Evolutionary conservation across 2,113 vertebrate genomes (phyloP).

Genomic region (Muntiacus reevesi): DNA sequence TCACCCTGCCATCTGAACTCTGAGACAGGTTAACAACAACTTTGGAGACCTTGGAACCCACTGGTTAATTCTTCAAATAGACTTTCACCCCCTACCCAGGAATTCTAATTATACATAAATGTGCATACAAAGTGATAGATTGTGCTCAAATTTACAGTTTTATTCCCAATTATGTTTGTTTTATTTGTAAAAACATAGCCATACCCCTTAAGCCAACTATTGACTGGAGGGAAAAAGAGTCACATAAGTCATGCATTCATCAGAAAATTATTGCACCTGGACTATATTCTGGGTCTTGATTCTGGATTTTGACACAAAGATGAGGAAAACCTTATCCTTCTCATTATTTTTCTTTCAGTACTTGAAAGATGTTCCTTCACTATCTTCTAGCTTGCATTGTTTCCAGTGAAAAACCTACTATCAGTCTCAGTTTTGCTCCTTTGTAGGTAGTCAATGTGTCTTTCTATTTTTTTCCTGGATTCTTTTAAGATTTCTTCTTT

Average conservation of each 20-base stretch:
- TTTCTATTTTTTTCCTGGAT: background rate
- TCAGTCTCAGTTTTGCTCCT: background rate
- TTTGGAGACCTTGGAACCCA: constrained; percentile 44
- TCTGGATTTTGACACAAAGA: background rate
- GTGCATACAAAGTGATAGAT: background rate
- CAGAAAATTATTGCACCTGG: background rate
- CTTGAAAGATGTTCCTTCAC: background rate
- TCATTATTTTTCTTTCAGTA: background rate
- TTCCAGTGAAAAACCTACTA: background rate
- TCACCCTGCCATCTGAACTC: constrained; percentile 53
- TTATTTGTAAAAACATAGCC: background rate
- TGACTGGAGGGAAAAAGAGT: background rate
- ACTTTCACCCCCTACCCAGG: background rate
- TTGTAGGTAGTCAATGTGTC: background rate
- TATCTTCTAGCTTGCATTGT: background rate
- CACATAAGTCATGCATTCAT: background rate
- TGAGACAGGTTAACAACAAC: constrained; percentile 67
- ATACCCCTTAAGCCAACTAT: background rate
- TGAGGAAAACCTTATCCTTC: background rate
- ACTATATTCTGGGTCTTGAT: background rate
- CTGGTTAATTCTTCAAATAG: background rate
- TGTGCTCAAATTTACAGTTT: background rate
- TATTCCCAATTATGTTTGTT: background rate
- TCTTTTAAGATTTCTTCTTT: background rate
- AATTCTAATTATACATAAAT: background rate